phyloP scores from a whole-genome alignment of 1,140 invertebrate genomes.

The Saccostrea glomerata region DNA sequence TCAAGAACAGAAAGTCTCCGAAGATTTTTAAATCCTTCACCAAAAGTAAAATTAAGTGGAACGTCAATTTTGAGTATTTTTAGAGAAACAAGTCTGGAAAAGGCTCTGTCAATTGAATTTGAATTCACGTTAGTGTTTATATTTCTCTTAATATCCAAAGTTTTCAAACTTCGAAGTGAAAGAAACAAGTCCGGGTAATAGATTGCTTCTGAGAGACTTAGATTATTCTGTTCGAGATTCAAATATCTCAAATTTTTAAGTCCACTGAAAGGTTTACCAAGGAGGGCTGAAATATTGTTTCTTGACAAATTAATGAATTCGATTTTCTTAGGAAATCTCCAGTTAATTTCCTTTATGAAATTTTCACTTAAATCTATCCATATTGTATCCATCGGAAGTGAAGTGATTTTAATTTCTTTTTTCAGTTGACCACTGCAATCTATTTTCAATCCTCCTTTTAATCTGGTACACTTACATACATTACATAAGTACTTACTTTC shows the following conservation, averaged over 20 bases:
- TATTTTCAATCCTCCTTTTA: background rate
- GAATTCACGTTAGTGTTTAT: background rate
- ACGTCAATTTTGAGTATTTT: background rate
- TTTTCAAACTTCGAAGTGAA: background rate
- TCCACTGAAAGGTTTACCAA: background rate
- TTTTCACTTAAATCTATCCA: background rate
- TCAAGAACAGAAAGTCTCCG: background rate
- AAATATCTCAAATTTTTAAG: background rate
- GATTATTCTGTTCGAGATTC: background rate
- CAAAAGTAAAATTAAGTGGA: background rate
- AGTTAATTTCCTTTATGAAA: background rate
- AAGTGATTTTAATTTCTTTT: background rate
- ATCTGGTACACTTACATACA: background rate
- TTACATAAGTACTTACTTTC: background rate
- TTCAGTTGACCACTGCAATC: background rate
- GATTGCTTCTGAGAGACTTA: background rate
- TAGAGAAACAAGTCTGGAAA: background rate
- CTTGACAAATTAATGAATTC: background rate
- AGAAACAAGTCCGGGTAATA: background rate
- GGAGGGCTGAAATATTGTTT: background rate
- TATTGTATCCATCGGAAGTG: background rate
- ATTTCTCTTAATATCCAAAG: background rate
- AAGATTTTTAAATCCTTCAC: background rate
- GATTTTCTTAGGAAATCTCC: background rate
- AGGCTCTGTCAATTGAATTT: background rate